phyloP scores from a whole-genome alignment of 2,888 invertebrate species.

The Orgyia antiqua region DNA sequence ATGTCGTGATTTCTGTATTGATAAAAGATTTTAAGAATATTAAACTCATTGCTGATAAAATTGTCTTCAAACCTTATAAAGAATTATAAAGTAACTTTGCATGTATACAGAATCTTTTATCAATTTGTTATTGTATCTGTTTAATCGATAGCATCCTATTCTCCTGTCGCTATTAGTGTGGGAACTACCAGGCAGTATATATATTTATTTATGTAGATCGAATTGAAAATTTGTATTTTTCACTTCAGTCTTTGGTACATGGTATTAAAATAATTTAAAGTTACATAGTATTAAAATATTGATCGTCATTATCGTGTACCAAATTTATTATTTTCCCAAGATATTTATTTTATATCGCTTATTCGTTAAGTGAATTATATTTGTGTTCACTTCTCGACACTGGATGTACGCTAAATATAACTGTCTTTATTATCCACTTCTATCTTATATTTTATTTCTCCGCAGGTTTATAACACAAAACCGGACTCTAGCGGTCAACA shows the following conservation, averaged over 20 bases:
- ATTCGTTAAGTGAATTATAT: conserved; percentile 45
- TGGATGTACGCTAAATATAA: conserved; percentile 51
- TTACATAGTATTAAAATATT: too few species aligned
- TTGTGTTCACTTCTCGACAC: conserved; percentile 45
- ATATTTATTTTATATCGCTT: conserved; percentile 57
- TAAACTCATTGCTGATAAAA: too few species aligned
- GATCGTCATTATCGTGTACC: conserved; percentile 13
- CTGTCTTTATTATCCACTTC: conserved; percentile 57
- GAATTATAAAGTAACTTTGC: too few species aligned
- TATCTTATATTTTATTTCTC: conserved; percentile 73
- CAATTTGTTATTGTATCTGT: conserved; percentile 47
- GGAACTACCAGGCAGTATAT: conserved; percentile 47
- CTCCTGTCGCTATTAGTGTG: conserved; percentile 72
- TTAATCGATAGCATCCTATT: conserved; percentile 68
- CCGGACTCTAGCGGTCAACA: conserved; percentile 77
- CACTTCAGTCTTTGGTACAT: neutral
- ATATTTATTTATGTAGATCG: conserved; percentile 27
- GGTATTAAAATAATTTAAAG: neutral
- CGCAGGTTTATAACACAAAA: conserved; percentile 79
- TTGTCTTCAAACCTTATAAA: too few species aligned
- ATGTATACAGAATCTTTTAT: conserved; percentile 25
- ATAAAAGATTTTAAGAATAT: conserved; percentile 41
- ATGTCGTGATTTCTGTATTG: conserved; percentile 54
- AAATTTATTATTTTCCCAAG: conserved; percentile 36
- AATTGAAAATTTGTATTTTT: conserved; percentile 17